Evolutionary conservation across 37 sponge, comb jelly and placozoan genomes (phyloP).

Genomic region (Mnemiopsis leidyi): DNA sequence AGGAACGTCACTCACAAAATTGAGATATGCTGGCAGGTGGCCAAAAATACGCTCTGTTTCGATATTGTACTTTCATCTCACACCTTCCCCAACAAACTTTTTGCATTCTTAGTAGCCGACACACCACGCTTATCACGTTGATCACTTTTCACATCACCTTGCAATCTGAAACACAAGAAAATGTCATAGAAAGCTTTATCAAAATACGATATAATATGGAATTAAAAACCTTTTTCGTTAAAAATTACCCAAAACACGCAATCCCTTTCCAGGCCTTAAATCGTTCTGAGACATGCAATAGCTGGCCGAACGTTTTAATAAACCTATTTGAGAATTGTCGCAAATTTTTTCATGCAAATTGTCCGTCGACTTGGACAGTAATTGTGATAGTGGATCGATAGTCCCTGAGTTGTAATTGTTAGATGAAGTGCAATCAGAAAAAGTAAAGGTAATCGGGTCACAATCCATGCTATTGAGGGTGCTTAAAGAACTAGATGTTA

Average conservation of each 20-base stretch:
- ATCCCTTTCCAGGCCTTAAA: not conserved
- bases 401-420: not conserved
- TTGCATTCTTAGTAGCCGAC: not conserved
- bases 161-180: conserved; percentile 16
- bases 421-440: not conserved
- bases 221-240: too few species aligned
- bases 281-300: not conserved
- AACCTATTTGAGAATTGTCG: not conserved
- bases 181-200: not conserved
- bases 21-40: too few species aligned
- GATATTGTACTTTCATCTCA: not conserved
- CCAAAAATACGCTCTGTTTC: not conserved
- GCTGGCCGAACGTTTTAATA: not conserved
- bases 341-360: not conserved
- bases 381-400: not conserved
- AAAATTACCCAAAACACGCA: not conserved
- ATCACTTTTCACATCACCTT: conserved; percentile 7
- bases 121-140: not conserved
- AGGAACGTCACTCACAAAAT: too few species aligned
- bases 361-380: not conserved
- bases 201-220: not conserved
- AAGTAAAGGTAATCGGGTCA: not conserved
- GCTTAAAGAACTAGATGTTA: not conserved
- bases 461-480: not conserved
- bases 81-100: not conserved